Conservation (phyloP, 2,888 invertebrate species). For the Sisyra terminalis region DNA sequence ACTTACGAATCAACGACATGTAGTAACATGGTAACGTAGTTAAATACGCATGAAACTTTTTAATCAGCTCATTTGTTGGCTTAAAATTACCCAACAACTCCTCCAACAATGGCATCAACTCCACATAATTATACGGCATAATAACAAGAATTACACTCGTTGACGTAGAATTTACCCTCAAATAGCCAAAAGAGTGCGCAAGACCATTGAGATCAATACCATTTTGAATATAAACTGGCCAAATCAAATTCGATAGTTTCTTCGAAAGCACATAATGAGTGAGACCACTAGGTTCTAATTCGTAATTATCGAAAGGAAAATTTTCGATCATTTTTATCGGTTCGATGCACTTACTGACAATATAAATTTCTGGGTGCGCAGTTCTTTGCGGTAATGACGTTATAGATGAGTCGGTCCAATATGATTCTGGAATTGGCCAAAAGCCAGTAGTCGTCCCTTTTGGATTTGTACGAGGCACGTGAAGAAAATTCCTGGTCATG, state of each 20-base stretch:
- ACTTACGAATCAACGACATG: constrained; percentile 71
- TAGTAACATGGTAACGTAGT: constrained; percentile 94
- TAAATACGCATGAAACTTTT: constrained; percentile 84
- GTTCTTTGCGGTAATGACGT: constrained; percentile 77
- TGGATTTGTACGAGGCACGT: constrained; percentile 80
- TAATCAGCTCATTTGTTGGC: constrained; percentile 86
- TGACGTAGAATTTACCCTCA: constrained; percentile 88
- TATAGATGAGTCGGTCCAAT: constrained; percentile 87
- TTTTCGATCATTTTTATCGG: constrained; percentile 84
- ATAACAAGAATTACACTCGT: constrained; percentile 92
- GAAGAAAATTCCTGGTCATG: constrained; percentile 70
- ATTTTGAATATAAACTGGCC: constrained; percentile 93
- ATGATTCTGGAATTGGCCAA: constrained; percentile 98
- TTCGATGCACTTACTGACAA: constrained; percentile 84
- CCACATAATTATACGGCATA: constrained; percentile 97
- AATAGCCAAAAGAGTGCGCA: constrained; percentile 90
- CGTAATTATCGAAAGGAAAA: constrained; percentile 97
- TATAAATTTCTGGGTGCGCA: constrained; percentile 90
- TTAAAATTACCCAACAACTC: constrained; percentile 84
- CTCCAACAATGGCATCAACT: constrained; percentile 77
- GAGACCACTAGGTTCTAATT: constrained; percentile 91
- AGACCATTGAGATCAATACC: constrained; percentile 79
- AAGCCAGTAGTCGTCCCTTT: constrained; percentile 86
- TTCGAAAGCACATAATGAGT: constrained; percentile 90
- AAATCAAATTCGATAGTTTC: constrained; percentile 87